phyloP scores from a whole-genome alignment of 1,140 invertebrate genomes.

The Achatina immaculata region DNA sequence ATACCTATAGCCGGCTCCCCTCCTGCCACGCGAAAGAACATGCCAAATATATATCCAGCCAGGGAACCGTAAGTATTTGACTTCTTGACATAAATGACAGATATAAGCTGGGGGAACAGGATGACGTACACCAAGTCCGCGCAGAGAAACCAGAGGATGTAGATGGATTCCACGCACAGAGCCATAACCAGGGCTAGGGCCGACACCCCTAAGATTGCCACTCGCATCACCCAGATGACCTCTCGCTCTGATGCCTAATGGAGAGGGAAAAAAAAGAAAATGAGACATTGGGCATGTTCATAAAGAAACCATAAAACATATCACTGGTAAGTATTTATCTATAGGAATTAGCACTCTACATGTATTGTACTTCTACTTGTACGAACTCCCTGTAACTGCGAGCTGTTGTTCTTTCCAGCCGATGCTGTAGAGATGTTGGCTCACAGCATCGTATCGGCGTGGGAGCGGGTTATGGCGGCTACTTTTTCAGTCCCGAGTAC shows the following conservation, averaged over 20 bases:
- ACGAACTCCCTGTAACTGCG: too few species aligned
- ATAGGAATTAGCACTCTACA: too few species aligned
- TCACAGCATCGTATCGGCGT: too few species aligned
- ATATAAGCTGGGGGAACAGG: conserved; percentile 95
- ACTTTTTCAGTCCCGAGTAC: too few species aligned
- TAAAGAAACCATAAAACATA: conserved; percentile 93
- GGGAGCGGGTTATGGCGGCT: too few species aligned
- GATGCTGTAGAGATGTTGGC: too few species aligned
- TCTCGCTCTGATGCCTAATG: conserved; percentile 76
- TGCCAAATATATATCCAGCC: conserved; percentile 84
- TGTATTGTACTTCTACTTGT: too few species aligned
- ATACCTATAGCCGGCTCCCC: conserved; percentile 89
- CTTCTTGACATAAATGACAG: conserved; percentile 85
- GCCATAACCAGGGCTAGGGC: conserved; percentile 94
- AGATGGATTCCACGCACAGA: conserved; percentile 95
- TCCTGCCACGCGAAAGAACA: conserved; percentile 86
- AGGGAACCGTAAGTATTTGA: conserved; percentile 96
- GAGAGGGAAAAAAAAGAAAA: too few species aligned
- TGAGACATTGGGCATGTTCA: conserved; percentile 96
- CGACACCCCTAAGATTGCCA: conserved; percentile 91
- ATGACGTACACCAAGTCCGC: conserved; percentile 98
- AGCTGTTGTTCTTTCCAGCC: too few species aligned
- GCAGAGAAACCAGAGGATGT: conserved; percentile 94
- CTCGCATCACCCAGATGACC: conserved; percentile 98
- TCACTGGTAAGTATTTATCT: too few species aligned